Conservation (phyloP, 2,797 vertebrate species). For the Martes flavigula region DNA sequence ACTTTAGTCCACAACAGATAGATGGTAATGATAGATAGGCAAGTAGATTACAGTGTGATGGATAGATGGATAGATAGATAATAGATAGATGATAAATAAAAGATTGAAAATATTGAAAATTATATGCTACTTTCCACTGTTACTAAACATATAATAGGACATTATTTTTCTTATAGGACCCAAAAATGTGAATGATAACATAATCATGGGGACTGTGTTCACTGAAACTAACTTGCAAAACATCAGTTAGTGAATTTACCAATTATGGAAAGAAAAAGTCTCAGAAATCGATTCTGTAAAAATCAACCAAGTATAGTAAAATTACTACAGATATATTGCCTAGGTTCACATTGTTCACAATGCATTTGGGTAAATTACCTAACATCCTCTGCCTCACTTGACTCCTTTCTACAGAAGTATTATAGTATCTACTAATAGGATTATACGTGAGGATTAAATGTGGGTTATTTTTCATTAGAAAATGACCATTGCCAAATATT, state of each 20-base stretch:
- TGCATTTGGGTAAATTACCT: background rate
- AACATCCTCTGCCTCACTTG: background rate
- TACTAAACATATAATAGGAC: background rate
- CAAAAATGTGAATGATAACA: background rate
- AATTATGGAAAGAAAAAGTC: background rate
- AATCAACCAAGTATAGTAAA: background rate
- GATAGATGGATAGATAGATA: background rate
- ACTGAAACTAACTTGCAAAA: background rate
- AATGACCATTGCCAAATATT: background rate
- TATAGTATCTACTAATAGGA: background rate
- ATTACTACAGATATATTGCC: background rate
- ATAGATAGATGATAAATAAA: background rate
- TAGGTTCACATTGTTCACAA: background rate
- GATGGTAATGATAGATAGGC: background rate
- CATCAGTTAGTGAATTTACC: background rate
- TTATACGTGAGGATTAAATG: background rate
- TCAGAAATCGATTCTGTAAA: background rate
- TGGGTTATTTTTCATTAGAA: background rate
- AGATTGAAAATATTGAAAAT: background rate
- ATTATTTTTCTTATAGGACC: background rate
- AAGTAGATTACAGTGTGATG: background rate
- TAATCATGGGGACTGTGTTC: background rate
- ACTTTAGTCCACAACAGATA: background rate
- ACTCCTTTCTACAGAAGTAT: background rate
- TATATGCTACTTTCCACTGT: background rate